Base-by-base conservation (phyloP, 2,797 vertebrate species). In the Mustela erminea region DNA sequence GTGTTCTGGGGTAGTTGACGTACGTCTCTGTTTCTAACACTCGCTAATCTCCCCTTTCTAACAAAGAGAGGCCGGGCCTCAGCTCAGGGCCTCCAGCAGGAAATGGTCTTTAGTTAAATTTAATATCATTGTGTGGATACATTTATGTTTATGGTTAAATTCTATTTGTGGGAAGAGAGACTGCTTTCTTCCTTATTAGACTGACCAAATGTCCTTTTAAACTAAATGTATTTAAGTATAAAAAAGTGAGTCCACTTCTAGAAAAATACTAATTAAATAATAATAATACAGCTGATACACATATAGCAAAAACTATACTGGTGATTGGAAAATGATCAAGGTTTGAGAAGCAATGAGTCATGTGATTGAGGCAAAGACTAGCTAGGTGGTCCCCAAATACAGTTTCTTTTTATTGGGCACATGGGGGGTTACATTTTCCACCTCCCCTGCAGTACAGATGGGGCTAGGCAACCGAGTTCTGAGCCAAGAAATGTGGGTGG, bases 211-310 rank as follows among this genome's bases (percentile, higher is more conserved):
- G 64, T 89, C 46, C 20, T 93, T 81, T 75, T 56, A 49, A 89
- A 92, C 58, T 74, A 75, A 89, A 12, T 87, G 20, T 72, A 87
- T 70, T 62, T 84, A 72, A 72, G 56, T 84, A 80, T 32, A 75
- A 29, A 82, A 80, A 46, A 70, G 41, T 46, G 29, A 95, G 25
- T 80, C 72, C 20, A 89, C 2, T 52, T 93, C 32, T 74, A 64
- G 64, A 81, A 96, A 92, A 75, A 58, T 32, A 38, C 27, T 82
- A 68, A 64, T 88, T 85, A 95, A 95, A 70, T 93, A 87, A 82
- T 85, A 56, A 90, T 60, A 60, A 27, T 81, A 56, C 20, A 43
- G 14, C 13, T 32, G 38, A 66, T 85, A 80, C 18, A 85, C 32
- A 49, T 75, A 64, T 27, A 72, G 7, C 5, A 87, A 84, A 58